Conservation (phyloP, 2,888 invertebrate genomes). For the Steromphala cineraria region DNA sequence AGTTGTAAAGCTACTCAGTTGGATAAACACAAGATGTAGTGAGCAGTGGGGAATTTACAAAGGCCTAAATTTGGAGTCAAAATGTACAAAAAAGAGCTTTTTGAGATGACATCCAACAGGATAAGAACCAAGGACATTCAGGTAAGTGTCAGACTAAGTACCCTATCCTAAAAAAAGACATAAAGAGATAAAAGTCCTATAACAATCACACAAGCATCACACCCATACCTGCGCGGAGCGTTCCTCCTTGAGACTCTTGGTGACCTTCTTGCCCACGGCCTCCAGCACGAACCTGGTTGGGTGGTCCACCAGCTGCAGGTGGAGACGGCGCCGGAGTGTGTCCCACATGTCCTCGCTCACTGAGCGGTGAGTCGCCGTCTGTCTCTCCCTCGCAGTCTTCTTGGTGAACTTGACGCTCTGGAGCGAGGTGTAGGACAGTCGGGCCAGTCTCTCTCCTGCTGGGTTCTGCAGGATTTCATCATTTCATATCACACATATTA, state of each 20-base stretch:
- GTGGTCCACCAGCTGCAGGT: slow-evolving; percentile 52
- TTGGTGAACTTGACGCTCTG: slow-evolving; percentile 60
- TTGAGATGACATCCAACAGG: too few species aligned
- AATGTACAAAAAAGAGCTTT: too few species aligned
- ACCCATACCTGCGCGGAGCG: slow-evolving; percentile 24
- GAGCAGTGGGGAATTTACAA: too few species aligned
- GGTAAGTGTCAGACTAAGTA: too few species aligned
- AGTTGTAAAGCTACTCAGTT: too few species aligned
- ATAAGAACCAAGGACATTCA: too few species aligned
- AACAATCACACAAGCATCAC: too few species aligned
- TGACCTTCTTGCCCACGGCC: slow-evolving; percentile 44
- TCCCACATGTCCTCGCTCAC: slow-evolving; percentile 64
- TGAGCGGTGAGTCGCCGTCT: slow-evolving; percentile 42
- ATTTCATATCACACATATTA: not conserved
- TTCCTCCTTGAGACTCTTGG: slow-evolving; percentile 31
- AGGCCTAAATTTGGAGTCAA: too few species aligned
- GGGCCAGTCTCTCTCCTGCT: slow-evolving; percentile 56
- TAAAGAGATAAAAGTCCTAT: too few species aligned
- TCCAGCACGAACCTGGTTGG: slow-evolving; percentile 51
- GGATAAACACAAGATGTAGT: too few species aligned
- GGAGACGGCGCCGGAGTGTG: slow-evolving; percentile 54
- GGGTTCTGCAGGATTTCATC: slow-evolving; percentile 43
- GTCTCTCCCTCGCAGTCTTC: slow-evolving; percentile 55
- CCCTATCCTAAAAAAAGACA: too few species aligned
- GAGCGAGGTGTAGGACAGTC: slow-evolving; percentile 58